Base-by-base conservation (phyloP, 2,888 invertebrate species). In the Drosophila hamatofila region DNA sequence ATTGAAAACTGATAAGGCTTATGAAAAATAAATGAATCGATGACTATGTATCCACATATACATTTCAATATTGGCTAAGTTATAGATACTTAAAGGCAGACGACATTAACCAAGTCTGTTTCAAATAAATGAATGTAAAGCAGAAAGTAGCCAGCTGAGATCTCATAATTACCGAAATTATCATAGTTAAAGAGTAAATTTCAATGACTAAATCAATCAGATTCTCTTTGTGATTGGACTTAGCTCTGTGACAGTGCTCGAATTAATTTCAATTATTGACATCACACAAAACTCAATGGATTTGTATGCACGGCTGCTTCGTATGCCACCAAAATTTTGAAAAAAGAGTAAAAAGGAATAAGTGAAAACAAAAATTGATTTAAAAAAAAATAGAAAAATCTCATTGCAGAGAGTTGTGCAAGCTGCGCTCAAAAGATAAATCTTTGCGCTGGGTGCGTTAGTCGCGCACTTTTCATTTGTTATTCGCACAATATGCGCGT, bases 401-500 rank as follows among this genome's bases (percentile, higher is more conserved):
- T 33, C 35, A 61, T 59, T 57, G 58, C 18, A 42, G 57, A 42
- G 52, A 56, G 63, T 68, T 76, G 56, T 49, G 62, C 79, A 79
- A 56, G 59, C 68, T 80, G 80, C 44, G 61, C 35, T 71, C 37
- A 39, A 70, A 72, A 76, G 69, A 73, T 79, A 87, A 84, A 87
- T 85, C 85, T 80, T 78, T 63, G 41, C 51, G 48, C 55, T 51
- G 27, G 49, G 8, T 77, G 77, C 72, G 41, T 65, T 60, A 55
- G 75, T 65, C 69, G 75, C 64, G 78, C 75, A 83, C 83, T 88
- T 80, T 83, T 80, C 81, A 85, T 83, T 88, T 83, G 88, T 88
- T 83, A 85, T 83, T 83, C 80, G 88, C 72, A 83, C 88, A 88
- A 88, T 88, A 86, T 88, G 89, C 83, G 83, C 89, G 88, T 77